phyloP scores from a whole-genome alignment of 2,888 invertebrate genomes.

The Molorchus minor region DNA sequence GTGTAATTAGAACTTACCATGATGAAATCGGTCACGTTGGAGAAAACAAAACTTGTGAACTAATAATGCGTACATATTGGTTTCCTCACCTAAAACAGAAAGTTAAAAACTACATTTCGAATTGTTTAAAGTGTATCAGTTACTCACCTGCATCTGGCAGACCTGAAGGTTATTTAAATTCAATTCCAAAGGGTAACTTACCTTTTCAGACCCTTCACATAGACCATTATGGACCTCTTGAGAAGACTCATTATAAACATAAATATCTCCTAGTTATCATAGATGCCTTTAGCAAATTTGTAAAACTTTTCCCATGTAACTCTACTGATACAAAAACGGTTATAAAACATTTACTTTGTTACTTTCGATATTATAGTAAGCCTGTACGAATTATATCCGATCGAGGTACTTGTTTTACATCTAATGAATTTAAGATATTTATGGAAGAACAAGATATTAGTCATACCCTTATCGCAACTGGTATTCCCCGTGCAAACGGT shows the following conservation, averaged over 20 bases:
- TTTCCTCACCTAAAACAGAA: constrained; percentile 48
- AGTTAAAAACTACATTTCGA: constrained; percentile 40
- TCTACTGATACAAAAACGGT: constrained; percentile 34
- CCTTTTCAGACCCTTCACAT: constrained; percentile 46
- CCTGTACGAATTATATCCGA: constrained; percentile 46
- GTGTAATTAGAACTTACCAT: constrained; percentile 44
- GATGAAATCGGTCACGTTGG: constrained; percentile 50
- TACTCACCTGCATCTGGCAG: constrained; percentile 38
- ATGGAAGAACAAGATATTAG: constrained; percentile 12
- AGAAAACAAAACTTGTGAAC: constrained; percentile 46
- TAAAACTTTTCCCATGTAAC: constrained; percentile 42
- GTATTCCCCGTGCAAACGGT: constrained; percentile 50
- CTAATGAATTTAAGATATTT: constrained; percentile 40
- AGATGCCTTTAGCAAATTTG: constrained; percentile 49
- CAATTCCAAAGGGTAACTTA: constrained; percentile 44
- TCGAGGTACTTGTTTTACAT: constrained; percentile 48
- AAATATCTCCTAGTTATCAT: constrained; percentile 45
- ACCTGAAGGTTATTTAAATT: constrained; percentile 42
- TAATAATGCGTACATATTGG: constrained; percentile 48
- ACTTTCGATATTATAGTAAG: constrained; percentile 44
- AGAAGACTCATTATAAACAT: constrained; percentile 24
- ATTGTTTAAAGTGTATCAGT: constrained; percentile 47
- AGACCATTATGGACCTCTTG: constrained; percentile 47
- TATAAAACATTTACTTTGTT: constrained; percentile 37
- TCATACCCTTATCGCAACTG: constrained; percentile 44